These are phyloP conservation scores for Anas platyrhynchos DNA, from an alignment of 2,113 vertebrate species.

Conservation along the genomic window DNA sequence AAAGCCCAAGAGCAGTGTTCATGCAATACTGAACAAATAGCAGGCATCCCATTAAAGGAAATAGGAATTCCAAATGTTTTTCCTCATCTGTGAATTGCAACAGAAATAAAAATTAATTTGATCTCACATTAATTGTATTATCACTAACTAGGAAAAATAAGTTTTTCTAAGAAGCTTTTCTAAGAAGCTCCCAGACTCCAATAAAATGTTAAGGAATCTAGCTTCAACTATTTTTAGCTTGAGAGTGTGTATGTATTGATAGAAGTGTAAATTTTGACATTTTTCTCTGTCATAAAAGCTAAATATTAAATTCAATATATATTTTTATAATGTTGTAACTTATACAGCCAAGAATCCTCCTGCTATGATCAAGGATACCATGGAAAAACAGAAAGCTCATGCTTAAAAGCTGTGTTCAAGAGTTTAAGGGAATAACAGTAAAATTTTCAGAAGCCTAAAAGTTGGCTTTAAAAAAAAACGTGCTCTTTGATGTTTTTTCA, in stretches of 20 bases:
- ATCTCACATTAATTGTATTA: not conserved
- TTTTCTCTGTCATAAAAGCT: not conserved
- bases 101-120: not conserved
- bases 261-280: not conserved
- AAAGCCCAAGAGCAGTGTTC: not conserved
- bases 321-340: not conserved
- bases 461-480: not conserved
- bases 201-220: not conserved
- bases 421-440: not conserved
- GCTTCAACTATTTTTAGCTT: not conserved
- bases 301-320: not conserved
- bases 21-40: not conserved
- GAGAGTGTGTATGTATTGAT: not conserved
- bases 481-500: not conserved
- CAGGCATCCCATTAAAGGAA: not conserved
- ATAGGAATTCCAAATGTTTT: not conserved
- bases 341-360: not conserved
- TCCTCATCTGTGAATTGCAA: not conserved
- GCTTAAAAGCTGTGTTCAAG: not conserved
- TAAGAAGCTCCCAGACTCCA: not conserved
- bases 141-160: not conserved
- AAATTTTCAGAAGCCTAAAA: not conserved
- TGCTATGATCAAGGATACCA: not conserved
- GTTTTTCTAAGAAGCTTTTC: not conserved
- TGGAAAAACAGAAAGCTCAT: slow-evolving; percentile 15